Evolutionary conservation across 2,113 vertebrate genomes (phyloP), one percentile per base, ranked within the genome.

Genomic region (Gadus macrocephalus): DNA sequence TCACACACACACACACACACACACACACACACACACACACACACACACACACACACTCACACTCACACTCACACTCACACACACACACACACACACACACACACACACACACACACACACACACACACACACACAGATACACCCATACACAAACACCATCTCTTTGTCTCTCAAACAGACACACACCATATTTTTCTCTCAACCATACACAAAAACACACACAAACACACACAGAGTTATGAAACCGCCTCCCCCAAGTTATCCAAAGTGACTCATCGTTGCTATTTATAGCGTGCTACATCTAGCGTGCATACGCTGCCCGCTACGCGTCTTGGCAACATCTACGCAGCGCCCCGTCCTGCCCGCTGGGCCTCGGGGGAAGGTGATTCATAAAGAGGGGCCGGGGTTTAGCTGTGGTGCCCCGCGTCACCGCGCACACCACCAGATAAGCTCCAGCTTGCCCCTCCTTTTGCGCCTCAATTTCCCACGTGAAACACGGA

Each of bases 251-350:
- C 76, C 61, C 77, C 78, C 79, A 85, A 83, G 83, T 81, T 80
- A 80, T 74, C 78, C 79, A 82, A 75, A 80, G 68, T 88, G 87
- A 90, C 78, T 90, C 84, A 87, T 64, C 16, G 67, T 27, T 14
- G 42, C 81, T 87, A 88, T 90, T 87, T 86, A 79, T 89, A 86
- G 79, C 69, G 70, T 82, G 58, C 78, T 78, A 76, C 81, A 85
- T 87, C 85, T 73, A 73, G 65, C 27, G 64, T 77, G 78, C 76
- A 81, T 73, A 60, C 69, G 62, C 64, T 73, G n/a, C 68, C 28
- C 4, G 28, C 70, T 67, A 27, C 31, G 66, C 38, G 67, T 66
- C 78, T 71, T 5, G 22, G 78, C 22, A 71, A 68, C 82, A 82
- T 76, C 78, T 69, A 81, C 66, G 28, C 72, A 68, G 66, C 76